These are phyloP conservation scores for Drosophila diplacantha DNA, from an alignment of 2,888 invertebrate species.

Conservation along the genomic window DNA sequence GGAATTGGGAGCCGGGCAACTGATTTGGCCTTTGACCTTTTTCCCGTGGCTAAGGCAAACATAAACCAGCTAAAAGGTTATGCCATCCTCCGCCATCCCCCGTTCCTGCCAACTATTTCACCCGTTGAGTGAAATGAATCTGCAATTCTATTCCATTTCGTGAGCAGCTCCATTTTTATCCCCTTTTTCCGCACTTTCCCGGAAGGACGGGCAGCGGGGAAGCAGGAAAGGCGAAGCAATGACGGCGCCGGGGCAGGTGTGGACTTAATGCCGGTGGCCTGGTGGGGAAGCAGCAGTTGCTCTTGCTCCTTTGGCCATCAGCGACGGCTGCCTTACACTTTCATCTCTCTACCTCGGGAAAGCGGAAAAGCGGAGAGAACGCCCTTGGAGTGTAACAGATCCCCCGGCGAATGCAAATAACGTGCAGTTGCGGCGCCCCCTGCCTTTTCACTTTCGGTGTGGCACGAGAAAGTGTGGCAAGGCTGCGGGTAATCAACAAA, in stretches of 20 bases:
- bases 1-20: slow-evolving; percentile 30
- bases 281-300: slow-evolving; percentile 2
- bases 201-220: slow-evolving; percentile 20
- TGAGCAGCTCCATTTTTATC: slow-evolving; percentile 25
- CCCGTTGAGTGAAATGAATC: slow-evolving; percentile 70
- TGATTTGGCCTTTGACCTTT: slow-evolving; percentile 31
- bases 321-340: slow-evolving; percentile 58
- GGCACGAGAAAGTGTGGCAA: slow-evolving; percentile 55
- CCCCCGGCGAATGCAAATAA: slow-evolving; percentile 68
- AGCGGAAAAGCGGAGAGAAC: slow-evolving; percentile 21
- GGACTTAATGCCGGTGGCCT: slow-evolving; percentile 59
- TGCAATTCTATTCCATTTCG: slow-evolving; percentile 69
- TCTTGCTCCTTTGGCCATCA: slow-evolving; percentile 29
- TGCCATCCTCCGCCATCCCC: slow-evolving; percentile 2
- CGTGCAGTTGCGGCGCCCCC: slow-evolving; percentile 36
- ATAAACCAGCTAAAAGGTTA: slow-evolving; percentile 55
- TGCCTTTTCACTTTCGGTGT: not conserved
- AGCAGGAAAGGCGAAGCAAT: slow-evolving; percentile 41
- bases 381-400: slow-evolving; percentile 64
- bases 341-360: slow-evolving; percentile 44
- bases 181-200: slow-evolving; percentile 16
- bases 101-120: slow-evolving; percentile 8
- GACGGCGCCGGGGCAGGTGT: slow-evolving; percentile 57
- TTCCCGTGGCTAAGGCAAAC: slow-evolving; percentile 27
- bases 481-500: slow-evolving; percentile 68